These are phyloP conservation scores for Gobio gobio DNA, from an alignment of 2,113 vertebrate genomes.

Conservation along the genomic window DNA sequence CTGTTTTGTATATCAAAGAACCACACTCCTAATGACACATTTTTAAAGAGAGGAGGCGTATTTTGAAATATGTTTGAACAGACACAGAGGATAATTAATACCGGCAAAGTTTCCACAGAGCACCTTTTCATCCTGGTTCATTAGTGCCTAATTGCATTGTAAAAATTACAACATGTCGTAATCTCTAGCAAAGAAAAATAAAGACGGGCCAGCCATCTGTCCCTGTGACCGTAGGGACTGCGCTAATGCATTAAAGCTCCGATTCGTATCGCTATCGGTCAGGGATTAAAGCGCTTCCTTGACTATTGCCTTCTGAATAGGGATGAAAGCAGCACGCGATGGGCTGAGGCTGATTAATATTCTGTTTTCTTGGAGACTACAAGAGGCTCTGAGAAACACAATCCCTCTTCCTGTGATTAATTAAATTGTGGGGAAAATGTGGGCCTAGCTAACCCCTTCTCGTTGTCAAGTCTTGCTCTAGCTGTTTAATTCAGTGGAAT, in stretches of 20 bases:
- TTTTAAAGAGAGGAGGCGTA: conserved; percentile 15
- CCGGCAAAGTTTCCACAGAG: background rate
- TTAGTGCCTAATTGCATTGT: conserved; percentile 17
- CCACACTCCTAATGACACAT: conserved; percentile 10
- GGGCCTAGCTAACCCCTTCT: background rate
- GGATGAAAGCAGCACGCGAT: conserved; percentile 15
- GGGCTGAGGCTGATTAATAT: conserved; percentile 26
- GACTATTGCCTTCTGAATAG: background rate
- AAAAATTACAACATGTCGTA: conserved; percentile 28
- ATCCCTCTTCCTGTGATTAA: conserved; percentile 41
- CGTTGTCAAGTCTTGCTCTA: conserved; percentile 3
- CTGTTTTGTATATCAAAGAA: conserved; percentile 27
- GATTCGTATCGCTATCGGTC: background rate
- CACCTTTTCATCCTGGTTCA: conserved; percentile 10
- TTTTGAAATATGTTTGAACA: background rate
- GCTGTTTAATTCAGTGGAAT: conserved; percentile 48
- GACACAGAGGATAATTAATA: background rate
- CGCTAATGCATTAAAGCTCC: conserved; percentile 21
- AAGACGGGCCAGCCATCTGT: conserved; percentile 25
- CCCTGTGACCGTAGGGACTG: background rate
- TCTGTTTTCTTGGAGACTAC: background rate
- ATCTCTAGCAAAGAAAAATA: conserved; percentile 29
- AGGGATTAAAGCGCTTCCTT: conserved; percentile 18
- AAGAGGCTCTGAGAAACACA: background rate
- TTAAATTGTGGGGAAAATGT: conserved; percentile 33